Base-by-base conservation (phyloP, 2,113 vertebrate genomes). In the Pongo pygmaeus region DNA sequence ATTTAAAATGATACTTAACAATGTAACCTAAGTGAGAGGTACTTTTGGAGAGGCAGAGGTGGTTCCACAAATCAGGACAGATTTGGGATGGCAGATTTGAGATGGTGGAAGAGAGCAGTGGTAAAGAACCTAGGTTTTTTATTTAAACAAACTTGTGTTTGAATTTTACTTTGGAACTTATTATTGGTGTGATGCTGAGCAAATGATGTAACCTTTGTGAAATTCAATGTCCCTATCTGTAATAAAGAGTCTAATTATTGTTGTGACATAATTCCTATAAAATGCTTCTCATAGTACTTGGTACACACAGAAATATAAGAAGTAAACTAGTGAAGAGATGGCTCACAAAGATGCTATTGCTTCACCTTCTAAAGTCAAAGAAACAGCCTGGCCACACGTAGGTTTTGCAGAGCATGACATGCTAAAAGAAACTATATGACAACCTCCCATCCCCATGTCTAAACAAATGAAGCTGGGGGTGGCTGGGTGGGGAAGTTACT, bases 151-250 rank as follows among this genome's bases (percentile, higher is more conserved):
- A 67, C 23, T 87, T 74, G 16, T n/a, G 8, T 38, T 93, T 91
- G 52, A 93, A 80, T 92, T 89, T 87, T 61, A 79, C 27, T 89
- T 74, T 84, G 57, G 52, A 91, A 5, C 32, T 85, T 84, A 72
- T 64, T 57, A 48, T 35, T 27, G 93, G n/a, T 70, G 85, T 81
- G 27, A 83, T 40, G 10, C 23, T 94, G 75, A 91, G 38, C 2
- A 74, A 89, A 79, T 64, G 8, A 67, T 80, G 83, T 72, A 78
- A 64, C 9, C 30, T 79, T 67, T 64, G 35, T 89, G 75, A 89
- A 84, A 52, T 40, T 87, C 70, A 84, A 6, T 25, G 17, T 67
- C 69, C 30, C 11, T 30, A 38, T 35, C 27, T 86, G 17, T 74
- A 74, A 67, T 43, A 59, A 30, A 61, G 25, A 32, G 25, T 43